Evolutionary conservation across 2,888 invertebrate genomes (phyloP), one percentile per base, ranked within the genome.

Genomic region (Lepas anatifera): DNA sequence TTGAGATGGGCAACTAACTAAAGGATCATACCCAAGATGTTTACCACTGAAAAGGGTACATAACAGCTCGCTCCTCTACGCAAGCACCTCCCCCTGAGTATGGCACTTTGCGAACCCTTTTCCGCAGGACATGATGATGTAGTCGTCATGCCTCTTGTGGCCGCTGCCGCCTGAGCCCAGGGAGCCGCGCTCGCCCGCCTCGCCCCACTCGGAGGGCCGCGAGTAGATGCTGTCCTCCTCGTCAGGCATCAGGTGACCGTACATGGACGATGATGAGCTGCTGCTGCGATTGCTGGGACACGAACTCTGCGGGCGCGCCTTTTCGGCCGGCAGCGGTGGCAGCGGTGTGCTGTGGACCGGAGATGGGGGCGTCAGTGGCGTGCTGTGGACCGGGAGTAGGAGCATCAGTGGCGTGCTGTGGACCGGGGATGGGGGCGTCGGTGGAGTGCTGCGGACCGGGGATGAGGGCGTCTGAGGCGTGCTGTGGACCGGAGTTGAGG

Each of bases 171-270:
- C 58, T 7, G 58, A 58, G 32, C 58, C 58, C 2, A 35, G 2
- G 32, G 58, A 58, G 22, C 58, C 35, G 7, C 58, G 58, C n/a
- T 48, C 58, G 1, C 35, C 35, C 22, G 72, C 71, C 77, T 84
- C 77, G 77, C 81, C 75, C 79, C 84, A 77, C 52, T 76, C 76
- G 78, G 77, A 82, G 81, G 75, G 80, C 81, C 69, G 80, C 85
- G 79, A 76, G 84, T 18, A 66, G 70, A 69, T 69, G 27, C 35
- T 29, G n/a, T 58, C 71, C 18, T 69, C 69, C 22, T 66, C 71
- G 35, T 35, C 48, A 25, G 35, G 43, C 80, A 75, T 83, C 81
- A 77, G 83, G 82, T 78, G 86, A 79, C 81, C 86, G 78, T 83
- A 83, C 69, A 77, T 76, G 32, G 80, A 81, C 58, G 82, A 81